These are phyloP conservation scores for Nixonia krombeini DNA, from an alignment of 1,140 invertebrate genomes.

Conservation along the genomic window DNA sequence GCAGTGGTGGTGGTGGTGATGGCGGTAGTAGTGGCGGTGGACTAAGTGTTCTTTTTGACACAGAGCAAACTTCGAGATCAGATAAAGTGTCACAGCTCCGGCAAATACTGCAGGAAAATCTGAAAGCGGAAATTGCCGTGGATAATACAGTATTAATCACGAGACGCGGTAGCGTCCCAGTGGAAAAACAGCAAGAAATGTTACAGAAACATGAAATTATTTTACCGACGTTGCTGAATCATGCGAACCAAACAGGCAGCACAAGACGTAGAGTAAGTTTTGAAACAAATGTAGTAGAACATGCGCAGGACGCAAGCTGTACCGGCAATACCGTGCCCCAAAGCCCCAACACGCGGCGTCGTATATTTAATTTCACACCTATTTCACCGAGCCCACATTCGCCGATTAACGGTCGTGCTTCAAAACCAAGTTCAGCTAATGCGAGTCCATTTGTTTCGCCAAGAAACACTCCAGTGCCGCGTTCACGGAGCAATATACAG, in stretches of 20 bases:
- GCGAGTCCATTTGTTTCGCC: constrained; percentile 90
- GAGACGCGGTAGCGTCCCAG: constrained; percentile 45
- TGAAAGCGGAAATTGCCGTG: constrained; percentile 65
- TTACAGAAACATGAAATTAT: constrained; percentile 60
- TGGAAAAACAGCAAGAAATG: constrained; percentile 50
- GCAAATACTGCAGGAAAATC: constrained; percentile 79
- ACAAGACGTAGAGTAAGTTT: constrained; percentile 75
- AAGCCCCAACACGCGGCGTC: constrained; percentile 77
- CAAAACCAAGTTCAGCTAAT: constrained; percentile 73
- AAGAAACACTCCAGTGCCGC: constrained; percentile 80
- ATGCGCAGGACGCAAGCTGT: constrained; percentile 48
- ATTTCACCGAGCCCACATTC: constrained; percentile 82
- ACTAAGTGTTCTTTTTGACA: constrained; percentile 41
- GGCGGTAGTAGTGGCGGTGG: no score
- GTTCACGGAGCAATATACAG: constrained; percentile 69
- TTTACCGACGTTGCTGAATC: constrained; percentile 61
- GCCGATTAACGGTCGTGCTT: constrained; percentile 71
- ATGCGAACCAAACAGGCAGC: constrained; percentile 47
- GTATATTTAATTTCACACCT: constrained; percentile 87
- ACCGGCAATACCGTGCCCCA: constrained; percentile 72
- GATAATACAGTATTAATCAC: constrained; percentile 47
- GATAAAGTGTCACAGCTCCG: constrained; percentile 81
- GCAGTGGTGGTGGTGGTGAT: no score
- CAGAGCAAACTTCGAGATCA: constrained; percentile 66
- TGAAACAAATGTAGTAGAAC: constrained; percentile 71